These are phyloP conservation scores for Pseudococcus longispinus DNA, from an alignment of 2,888 invertebrate species.

Conservation along the genomic window DNA sequence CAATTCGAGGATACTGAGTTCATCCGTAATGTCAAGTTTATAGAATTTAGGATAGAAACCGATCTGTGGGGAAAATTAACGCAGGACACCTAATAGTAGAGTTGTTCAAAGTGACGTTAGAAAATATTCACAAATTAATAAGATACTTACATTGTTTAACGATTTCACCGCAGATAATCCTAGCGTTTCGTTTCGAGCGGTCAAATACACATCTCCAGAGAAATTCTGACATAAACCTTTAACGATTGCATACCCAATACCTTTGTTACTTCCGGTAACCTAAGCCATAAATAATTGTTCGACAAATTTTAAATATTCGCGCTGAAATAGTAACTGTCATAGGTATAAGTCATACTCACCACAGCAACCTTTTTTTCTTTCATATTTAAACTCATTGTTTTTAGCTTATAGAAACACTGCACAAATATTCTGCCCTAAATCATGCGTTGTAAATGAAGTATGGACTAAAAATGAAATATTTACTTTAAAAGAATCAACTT, in stretches of 20 bases:
- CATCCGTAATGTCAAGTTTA: conserved; percentile 73
- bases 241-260: conserved; percentile 74
- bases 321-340: no score
- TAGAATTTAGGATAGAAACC: conserved; percentile 65
- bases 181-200: conserved; percentile 69
- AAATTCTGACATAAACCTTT: conserved; percentile 72
- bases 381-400: no score
- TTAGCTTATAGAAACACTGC: no score
- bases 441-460: no score
- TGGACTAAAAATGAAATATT: no score
- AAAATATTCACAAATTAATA: no score
- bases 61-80: conserved; percentile 59
- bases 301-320: no score
- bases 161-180: conserved; percentile 70
- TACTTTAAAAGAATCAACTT: no score
- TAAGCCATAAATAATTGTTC: neutral
- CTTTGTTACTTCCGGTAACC: conserved; percentile 78
- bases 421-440: no score
- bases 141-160: conserved; percentile 67
- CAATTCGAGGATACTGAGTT: conserved; percentile 68
- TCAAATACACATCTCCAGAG: conserved; percentile 74
- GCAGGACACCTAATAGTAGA: neutral
- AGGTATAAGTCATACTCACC: neutral
- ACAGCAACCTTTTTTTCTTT: neutral
- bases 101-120: no score